A percentile compares a stretch with the other conserved stretches of the same genome.
Evolutionary conservation across 2,888 invertebrate species (phyloP).

Genomic region (Tortrix viridana): DNA sequence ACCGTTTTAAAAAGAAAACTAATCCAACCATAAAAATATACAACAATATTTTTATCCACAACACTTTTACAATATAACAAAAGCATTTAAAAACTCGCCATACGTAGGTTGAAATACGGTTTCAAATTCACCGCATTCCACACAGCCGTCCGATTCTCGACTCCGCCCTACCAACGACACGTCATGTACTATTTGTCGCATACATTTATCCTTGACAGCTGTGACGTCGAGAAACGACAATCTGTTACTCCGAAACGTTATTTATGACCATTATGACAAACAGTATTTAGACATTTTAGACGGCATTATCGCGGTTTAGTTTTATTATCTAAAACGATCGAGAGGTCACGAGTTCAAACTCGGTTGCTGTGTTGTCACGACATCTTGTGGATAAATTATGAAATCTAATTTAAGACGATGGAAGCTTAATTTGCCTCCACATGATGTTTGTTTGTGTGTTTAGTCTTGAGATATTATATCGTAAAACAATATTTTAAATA

Average conservation of each 20-base stretch:
- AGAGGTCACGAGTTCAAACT: constrained; percentile 18
- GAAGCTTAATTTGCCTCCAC: too few relatives aligned
- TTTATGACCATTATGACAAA: constrained; percentile 23
- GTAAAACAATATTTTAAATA: too few relatives aligned
- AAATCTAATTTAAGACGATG: too few relatives aligned
- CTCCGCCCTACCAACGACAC: neutral
- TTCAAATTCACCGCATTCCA: neutral
- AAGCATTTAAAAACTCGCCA: neutral
- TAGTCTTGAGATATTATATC: too few relatives aligned
- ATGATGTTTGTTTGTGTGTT: too few relatives aligned
- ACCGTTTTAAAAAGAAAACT: too few relatives aligned
- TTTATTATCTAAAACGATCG: constrained; percentile 7
- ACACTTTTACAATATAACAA: too few relatives aligned
- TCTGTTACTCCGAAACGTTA: constrained; percentile 18
- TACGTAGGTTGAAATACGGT: too few relatives aligned
- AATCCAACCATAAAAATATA: too few relatives aligned
- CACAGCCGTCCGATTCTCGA: neutral
- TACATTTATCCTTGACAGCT: constrained; percentile 29
- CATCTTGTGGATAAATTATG: neutral
- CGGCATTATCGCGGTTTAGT: constrained; percentile 21
- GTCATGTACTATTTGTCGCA: constrained; percentile 16
- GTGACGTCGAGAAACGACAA: constrained; percentile 10
- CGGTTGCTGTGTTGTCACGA: constrained; percentile 13
- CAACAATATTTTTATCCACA: too few relatives aligned
- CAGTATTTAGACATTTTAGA: constrained; percentile 13